A percentile compares a stretch with the other conserved stretches of the same genome.
Evolutionary conservation across 2,113 vertebrate genomes (phyloP).

Genomic region (Xiphorhynchus elegans): DNA sequence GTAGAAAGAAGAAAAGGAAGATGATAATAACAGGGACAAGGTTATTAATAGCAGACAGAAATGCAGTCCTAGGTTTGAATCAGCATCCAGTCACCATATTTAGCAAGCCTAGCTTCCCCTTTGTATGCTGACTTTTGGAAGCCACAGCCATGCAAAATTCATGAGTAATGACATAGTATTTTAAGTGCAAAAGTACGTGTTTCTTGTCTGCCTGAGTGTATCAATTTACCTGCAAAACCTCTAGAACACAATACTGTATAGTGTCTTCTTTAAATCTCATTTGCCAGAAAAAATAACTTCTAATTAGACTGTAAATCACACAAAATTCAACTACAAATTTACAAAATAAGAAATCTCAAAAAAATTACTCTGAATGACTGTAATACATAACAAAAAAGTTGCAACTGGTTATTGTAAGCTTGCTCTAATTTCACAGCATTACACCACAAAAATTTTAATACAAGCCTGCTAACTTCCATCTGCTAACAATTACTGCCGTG

Average conservation of each 20-base stretch:
- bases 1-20: not conserved
- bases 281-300: not conserved
- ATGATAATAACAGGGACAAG: not conserved
- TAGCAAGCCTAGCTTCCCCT: not conserved
- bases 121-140: not conserved
- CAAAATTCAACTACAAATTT: not conserved
- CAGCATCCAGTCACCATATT: not conserved
- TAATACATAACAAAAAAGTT: not conserved
- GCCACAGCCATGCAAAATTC: slow-evolving; percentile 48
- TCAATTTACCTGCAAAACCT: not conserved
- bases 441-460: not conserved
- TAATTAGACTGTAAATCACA: not conserved
- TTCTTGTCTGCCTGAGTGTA: not conserved
- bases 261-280: not conserved
- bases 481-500: slow-evolving; percentile 7
- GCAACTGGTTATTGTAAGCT: not conserved
- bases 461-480: not conserved
- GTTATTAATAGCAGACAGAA: slow-evolving; percentile 25
- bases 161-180: not conserved
- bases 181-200: not conserved
- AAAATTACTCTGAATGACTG: not conserved
- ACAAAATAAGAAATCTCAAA: not conserved
- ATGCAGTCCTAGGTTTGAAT: slow-evolving; percentile 5
- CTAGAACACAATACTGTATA: not conserved
- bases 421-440: not conserved